Conservation (phyloP, 1,140 invertebrate genomes). For the Cotesia vestalis region DNA sequence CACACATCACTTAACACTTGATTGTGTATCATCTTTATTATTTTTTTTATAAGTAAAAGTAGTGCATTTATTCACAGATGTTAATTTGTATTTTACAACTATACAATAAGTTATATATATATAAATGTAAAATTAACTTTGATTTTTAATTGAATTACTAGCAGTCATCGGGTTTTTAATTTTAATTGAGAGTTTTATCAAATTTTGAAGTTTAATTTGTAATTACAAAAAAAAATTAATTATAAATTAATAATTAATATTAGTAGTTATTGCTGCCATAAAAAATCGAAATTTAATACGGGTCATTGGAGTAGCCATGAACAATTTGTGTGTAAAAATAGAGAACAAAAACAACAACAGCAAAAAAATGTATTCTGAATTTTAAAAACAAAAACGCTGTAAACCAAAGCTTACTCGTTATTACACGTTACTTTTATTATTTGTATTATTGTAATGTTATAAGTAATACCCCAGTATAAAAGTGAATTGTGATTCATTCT, state of each 20-base stretch:
- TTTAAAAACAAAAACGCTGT: constrained; percentile 44
- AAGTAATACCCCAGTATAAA: constrained; percentile 53
- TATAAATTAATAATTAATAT: constrained; percentile 41
- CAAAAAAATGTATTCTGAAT: constrained; percentile 34
- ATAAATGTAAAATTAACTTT: background rate
- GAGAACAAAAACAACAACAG: constrained; percentile 38
- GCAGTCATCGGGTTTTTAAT: constrained; percentile 14
- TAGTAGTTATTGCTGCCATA: constrained; percentile 28
- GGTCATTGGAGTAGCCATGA: constrained; percentile 43
- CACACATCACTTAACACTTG: background rate
- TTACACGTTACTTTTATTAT: constrained; percentile 44
- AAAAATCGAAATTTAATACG: constrained; percentile 21
- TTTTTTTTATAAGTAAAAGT: constrained; percentile 46
- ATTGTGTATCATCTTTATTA: constrained; percentile 15
- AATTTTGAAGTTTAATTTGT: constrained; percentile 38
- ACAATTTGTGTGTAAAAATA: constrained; percentile 36
- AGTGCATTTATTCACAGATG: constrained; percentile 49
- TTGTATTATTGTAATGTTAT: constrained; percentile 45
- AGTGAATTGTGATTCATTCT: constrained; percentile 61
- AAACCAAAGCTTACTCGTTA: constrained; percentile 57
- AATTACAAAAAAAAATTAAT: background rate
- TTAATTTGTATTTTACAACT: constrained; percentile 13
- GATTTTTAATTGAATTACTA: constrained; percentile 18
- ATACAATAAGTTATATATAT: too few relatives aligned
- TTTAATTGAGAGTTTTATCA: constrained; percentile 13